A percentile compares a stretch with the other conserved stretches of the same genome.
Evolutionary conservation across 2,113 vertebrate species (phyloP).

Genomic region (Pan paniscus): DNA sequence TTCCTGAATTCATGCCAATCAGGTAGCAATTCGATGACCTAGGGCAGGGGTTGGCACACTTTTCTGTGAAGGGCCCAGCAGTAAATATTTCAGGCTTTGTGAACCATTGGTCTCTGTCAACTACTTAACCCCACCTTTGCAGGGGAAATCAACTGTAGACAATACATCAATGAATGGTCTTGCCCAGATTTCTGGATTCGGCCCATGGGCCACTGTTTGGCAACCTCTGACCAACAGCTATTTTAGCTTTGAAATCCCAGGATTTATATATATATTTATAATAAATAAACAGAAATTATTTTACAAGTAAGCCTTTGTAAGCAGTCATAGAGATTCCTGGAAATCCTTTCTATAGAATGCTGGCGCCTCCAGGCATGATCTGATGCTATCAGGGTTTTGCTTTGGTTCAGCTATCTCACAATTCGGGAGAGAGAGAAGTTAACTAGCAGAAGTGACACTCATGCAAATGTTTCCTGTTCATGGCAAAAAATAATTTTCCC

Average conservation of each 20-base stretch:
- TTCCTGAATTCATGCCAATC: not conserved
- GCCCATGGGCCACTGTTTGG: not conserved
- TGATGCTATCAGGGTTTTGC: not conserved
- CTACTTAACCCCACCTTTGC: not conserved
- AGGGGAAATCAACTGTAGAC: not conserved
- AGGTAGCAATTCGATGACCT: not conserved
- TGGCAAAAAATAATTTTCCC: not conserved
- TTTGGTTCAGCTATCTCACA: not conserved
- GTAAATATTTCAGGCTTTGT: not conserved
- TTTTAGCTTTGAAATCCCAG: not conserved
- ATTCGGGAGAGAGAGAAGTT: not conserved
- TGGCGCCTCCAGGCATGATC: not conserved
- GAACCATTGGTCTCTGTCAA: not conserved
- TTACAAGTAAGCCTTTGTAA: not conserved
- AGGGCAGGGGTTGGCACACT: not conserved
- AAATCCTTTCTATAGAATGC: not conserved
- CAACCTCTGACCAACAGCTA: not conserved
- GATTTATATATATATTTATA: not conserved
- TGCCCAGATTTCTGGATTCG: not conserved
- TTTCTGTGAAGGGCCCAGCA: not conserved
- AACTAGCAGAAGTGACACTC: not conserved
- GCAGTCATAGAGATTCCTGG: not conserved
- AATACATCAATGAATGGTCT: not conserved
- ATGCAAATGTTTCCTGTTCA: not conserved
- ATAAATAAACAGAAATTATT: not conserved